These are phyloP conservation scores for Drosophila varians DNA, from an alignment of 1,140 invertebrate species.

Conservation along the genomic window DNA sequence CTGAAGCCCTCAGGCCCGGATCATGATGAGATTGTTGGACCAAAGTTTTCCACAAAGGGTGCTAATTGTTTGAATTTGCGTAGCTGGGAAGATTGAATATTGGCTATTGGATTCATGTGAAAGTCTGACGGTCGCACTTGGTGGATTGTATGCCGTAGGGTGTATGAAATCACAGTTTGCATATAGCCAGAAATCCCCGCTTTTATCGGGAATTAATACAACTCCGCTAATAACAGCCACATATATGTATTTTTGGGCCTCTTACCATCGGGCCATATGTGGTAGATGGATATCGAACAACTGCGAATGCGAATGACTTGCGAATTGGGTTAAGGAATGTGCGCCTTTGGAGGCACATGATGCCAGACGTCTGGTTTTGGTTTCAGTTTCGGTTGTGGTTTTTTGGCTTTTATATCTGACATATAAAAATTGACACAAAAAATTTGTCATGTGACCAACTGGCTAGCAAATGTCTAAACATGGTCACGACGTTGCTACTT, in stretches of 20 bases:
- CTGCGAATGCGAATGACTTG: conserved; percentile 50
- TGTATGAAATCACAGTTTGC: conserved; percentile 44
- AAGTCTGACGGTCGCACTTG: conserved; percentile 34
- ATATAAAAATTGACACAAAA: conserved; percentile 14
- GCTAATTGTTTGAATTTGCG: conserved; percentile 58
- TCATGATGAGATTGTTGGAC: conserved; percentile 58
- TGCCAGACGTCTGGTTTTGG: conserved; percentile 43
- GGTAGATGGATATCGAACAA: conserved; percentile 21
- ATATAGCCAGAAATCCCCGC: conserved; percentile 53
- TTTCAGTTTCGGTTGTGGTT: too few relatives aligned
- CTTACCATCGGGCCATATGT: conserved; percentile 2
- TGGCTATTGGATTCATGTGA: conserved; percentile 16
- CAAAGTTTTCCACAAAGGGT: conserved; percentile 75
- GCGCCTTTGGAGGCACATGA: conserved; percentile 57
- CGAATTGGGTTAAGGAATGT: conserved; percentile 69
- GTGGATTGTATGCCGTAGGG: conserved; percentile 8
- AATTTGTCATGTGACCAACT: conserved; percentile 72
- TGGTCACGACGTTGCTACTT: conserved; percentile 47
- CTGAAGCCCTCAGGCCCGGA: conserved; percentile 2
- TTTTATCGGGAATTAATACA: conserved; percentile 74
- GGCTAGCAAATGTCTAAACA: conserved; percentile 75
- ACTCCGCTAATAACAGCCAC: conserved; percentile 56
- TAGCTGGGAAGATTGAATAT: conserved; percentile 2
- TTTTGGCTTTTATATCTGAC: conserved; percentile 24
- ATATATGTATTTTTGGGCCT: conserved; percentile 41